A percentile compares a stretch with the other conserved stretches of the same genome.
phyloP scores from a whole-genome alignment of 1,140 invertebrate genomes.

The Wasmannia auropunctata region DNA sequence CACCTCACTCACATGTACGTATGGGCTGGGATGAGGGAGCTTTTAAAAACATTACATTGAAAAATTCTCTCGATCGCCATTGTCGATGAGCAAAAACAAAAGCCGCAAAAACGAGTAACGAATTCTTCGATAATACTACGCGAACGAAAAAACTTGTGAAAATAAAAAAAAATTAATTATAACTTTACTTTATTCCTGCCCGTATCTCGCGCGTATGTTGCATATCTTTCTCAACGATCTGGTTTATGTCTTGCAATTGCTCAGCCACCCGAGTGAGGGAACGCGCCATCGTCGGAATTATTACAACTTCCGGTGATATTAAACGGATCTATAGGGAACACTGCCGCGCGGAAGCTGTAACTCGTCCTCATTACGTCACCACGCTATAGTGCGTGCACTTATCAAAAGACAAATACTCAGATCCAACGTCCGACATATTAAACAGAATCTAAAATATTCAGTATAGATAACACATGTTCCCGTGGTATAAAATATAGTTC shows the following conservation, averaged over 20 bases:
- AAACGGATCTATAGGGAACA: slow-evolving; percentile 75
- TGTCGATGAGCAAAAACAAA: background rate
- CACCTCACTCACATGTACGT: background rate
- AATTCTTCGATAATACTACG: background rate
- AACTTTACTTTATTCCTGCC: background rate
- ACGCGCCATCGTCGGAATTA: slow-evolving; percentile 73
- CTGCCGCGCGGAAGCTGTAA: slow-evolving; percentile 71
- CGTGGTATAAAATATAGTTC: background rate
- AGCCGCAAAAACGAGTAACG: background rate
- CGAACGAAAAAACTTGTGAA: background rate
- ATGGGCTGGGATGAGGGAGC: background rate
- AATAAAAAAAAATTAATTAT: slow-evolving; percentile 1
- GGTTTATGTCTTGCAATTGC: slow-evolving; percentile 68
- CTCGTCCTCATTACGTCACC: slow-evolving; percentile 66
- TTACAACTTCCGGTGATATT: slow-evolving; percentile 77
- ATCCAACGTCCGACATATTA: background rate
- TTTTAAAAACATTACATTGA: background rate
- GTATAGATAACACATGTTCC: too few species aligned
- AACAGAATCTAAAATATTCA: background rate
- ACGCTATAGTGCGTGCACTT: background rate
- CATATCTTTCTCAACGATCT: slow-evolving; percentile 59
- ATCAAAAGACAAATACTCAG: slow-evolving; percentile 8
- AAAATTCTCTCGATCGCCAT: slow-evolving; percentile 15
- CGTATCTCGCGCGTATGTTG: background rate
- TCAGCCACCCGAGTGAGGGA: slow-evolving; percentile 63